Conservation (phyloP, 1,140 invertebrate species). For the Phymastichus coffea region DNA sequence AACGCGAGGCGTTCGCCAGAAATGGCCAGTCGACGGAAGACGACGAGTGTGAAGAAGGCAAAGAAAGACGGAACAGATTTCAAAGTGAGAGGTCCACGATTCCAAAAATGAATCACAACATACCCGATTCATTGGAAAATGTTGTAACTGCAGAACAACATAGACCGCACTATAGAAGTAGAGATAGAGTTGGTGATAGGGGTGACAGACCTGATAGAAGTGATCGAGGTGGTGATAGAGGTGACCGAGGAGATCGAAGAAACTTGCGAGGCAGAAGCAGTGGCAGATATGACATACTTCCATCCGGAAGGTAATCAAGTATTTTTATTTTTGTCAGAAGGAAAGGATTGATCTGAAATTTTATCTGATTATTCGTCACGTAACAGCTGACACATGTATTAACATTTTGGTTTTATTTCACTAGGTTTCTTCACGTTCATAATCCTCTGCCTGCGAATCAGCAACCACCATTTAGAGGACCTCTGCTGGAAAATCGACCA, state of each 20-base stretch:
- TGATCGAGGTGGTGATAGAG: slow-evolving; percentile 36
- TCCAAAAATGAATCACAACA: slow-evolving; percentile 47
- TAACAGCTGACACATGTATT: too few relatives aligned
- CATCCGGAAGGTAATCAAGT: slow-evolving; percentile 33
- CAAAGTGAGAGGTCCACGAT: slow-evolving; percentile 48
- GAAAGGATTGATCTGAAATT: too few relatives aligned
- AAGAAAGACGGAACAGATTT: slow-evolving; percentile 51
- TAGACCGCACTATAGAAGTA: slow-evolving; percentile 28
- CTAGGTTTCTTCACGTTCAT: slow-evolving; percentile 29
- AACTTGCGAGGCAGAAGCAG: slow-evolving; percentile 37
- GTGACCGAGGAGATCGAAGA: slow-evolving; percentile 38
- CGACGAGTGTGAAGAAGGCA: slow-evolving; percentile 49
- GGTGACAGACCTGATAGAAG: slow-evolving; percentile 35
- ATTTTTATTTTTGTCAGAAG: too few relatives aligned
- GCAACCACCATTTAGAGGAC: slow-evolving; percentile 40
- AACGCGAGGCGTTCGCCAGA: neutral
- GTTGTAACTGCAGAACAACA: slow-evolving; percentile 45
- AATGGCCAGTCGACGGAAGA: slow-evolving; percentile 42
- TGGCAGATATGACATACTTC: slow-evolving; percentile 37
- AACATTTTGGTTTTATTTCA: too few relatives aligned
- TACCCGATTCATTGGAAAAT: slow-evolving; percentile 50
- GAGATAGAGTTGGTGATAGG: slow-evolving; percentile 36
- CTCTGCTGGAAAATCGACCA: slow-evolving; percentile 41
- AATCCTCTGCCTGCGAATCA: slow-evolving; percentile 32
- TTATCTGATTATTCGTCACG: too few relatives aligned